phyloP scores from a whole-genome alignment of 2,113 vertebrate genomes.

The Lanius collurio region DNA sequence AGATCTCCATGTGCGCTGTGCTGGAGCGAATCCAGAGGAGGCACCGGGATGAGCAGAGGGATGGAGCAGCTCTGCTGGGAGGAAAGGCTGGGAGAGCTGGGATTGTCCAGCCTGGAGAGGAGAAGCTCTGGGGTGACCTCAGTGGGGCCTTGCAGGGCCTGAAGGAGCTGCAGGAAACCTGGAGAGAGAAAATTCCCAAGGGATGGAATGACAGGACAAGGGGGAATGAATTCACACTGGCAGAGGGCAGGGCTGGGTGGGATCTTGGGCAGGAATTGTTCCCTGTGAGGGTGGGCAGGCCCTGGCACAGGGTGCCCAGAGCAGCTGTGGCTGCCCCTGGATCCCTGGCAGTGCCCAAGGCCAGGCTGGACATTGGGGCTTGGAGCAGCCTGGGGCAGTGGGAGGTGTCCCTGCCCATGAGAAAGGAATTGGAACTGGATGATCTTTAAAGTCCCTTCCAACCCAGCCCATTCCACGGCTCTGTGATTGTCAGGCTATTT shows the following conservation, averaged over 20 bases:
- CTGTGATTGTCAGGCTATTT: background rate
- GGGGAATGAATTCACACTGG: background rate
- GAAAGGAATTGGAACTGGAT: background rate
- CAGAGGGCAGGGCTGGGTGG: accelerated
- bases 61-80: background rate
- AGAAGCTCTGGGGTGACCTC: background rate
- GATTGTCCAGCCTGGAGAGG: background rate
- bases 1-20: background rate
- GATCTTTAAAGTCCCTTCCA: background rate
- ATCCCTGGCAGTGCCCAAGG: background rate
- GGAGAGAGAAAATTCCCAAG: accelerated
- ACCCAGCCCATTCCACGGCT: background rate
- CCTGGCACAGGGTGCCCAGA: background rate
- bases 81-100: background rate
- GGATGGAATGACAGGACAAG: accelerated
- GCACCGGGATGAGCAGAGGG: background rate
- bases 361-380: accelerated
- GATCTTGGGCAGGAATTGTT: background rate
- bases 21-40: accelerated
- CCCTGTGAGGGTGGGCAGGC: accelerated
- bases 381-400: accelerated
- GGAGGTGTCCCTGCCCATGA: accelerated
- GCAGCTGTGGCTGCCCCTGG: background rate
- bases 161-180: background rate
- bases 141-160: accelerated